Evolutionary conservation across 2,888 invertebrate species (phyloP), one percentile per base, ranked within the genome.

Genomic region (Napeogenes inachia): DNA sequence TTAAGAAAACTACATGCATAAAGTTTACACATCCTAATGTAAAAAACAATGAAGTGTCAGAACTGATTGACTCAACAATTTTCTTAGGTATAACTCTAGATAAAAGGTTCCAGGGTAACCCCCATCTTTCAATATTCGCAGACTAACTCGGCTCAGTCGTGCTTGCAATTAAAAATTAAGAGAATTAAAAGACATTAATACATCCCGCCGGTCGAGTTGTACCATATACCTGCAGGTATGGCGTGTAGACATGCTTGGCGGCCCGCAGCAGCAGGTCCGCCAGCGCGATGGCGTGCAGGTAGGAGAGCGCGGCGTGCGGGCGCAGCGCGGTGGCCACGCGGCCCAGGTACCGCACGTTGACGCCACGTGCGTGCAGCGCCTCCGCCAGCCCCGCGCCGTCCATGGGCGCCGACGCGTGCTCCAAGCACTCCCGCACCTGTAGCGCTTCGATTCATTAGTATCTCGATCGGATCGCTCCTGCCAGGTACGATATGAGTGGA

Each of bases 271-370:
- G 91, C 64, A 99, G 91, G 83, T 99, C 99, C n/a, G 94, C 94
- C 4, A 97, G 94, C 55, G 97, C 96, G 75, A 99, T 97, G 69
- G 95, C 94, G 91, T 98, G 94, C 65, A 97, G 91, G 87, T 99
- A 99, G 68, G 95, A 93, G 61, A 99, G 92, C 69, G 94, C 94
- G 62, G 95, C 93, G 75, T 96, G 94, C 79, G 95, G 94, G 1
- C 92, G 88, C 57, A 99, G 89, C 81, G 95, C 93, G 65, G 93
- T 93, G 55, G 96, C 95, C 55, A 99, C 94, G 89, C 97, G 96
- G 57, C 99, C 99, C 70, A 99, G 92, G 85, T 99, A 99, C 63
- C 99, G 93, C 70, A 99, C 95, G 89, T 99, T 99, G 76, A 99
- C 98, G 71, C 99, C 99, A 69, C 97, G 94, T 73, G 95, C 95